Evolutionary conservation across 2,888 invertebrate genomes (phyloP), one percentile per base, ranked within the genome.

Genomic region (Fragum sueziense): DNA sequence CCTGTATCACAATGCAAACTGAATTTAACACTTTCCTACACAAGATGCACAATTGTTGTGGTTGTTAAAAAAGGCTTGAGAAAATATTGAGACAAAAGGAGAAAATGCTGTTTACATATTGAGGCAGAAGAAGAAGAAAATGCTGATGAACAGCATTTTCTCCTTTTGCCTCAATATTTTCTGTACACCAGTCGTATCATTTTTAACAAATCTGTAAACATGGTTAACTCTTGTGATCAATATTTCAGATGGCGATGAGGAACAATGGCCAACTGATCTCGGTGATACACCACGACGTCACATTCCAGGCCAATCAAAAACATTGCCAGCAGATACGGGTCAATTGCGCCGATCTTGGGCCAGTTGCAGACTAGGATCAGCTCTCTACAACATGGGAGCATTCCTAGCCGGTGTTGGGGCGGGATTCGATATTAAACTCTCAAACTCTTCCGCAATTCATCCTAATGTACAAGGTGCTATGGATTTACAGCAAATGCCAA

Each of bases 371-470:
- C 94, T 94, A 95, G 94, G 96, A 96, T 86, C 90, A 54, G 91
- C 92, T 52, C 94, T 98, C 84, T 98, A 97, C 94, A 97, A 97
- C 93, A 97, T 98, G 95, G 97, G 97, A 72, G 96, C 97, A 71
- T 95, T 98, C 94, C 94, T 98, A 90, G 98, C 98, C 2, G 96
- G 97, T 33, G 97, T 98, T 54, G 92, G 89, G n/a, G 96, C 97
- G 52, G 98, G 98, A 0, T 98, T 97, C 92, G 98, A 98, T 94
- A 96, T 98, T 71, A 95, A 97, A 90, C 95, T 97, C 93, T 97
- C 97, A 61, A 97, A 97, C 84, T 89, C 88, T 20, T 86, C 89
- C 2, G 90, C 89, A 31, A 89, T 91, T 68, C 91, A 91, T 82
- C 91, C 92, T 1, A 87, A 85, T 72, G 84, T 90, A 29, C 82